phyloP scores from a whole-genome alignment of 2,797 vertebrate genomes.

The Manis pentadactyla region DNA sequence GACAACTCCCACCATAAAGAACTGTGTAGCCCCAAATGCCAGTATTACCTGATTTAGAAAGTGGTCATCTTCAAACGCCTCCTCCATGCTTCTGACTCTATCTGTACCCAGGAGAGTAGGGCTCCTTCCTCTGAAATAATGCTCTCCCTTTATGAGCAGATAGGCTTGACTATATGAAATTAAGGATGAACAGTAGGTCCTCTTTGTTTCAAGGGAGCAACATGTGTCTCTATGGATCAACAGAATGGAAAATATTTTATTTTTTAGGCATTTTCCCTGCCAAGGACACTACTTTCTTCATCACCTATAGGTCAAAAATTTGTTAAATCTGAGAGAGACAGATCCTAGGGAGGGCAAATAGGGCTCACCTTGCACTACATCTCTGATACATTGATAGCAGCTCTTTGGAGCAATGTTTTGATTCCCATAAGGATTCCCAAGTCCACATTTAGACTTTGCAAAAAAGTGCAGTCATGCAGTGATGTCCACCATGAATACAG shows the following conservation, averaged over 20 bases:
- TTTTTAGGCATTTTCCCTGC: not conserved
- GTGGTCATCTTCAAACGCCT: not conserved
- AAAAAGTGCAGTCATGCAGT: not conserved
- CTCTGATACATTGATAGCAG: not conserved
- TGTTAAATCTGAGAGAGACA: not conserved
- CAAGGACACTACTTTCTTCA: not conserved
- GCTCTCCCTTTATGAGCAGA: not conserved
- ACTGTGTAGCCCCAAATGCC: not conserved
- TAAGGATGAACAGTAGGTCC: not conserved
- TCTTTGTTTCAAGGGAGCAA: not conserved
- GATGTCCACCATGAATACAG: not conserved
- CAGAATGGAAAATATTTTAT: not conserved
- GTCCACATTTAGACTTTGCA: not conserved
- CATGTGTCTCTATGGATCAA: not conserved
- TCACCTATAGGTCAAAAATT: not conserved
- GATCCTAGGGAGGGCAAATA: not conserved
- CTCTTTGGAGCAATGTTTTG: not conserved
- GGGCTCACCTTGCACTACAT: fast-evolving
- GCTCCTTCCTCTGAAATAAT: not conserved
- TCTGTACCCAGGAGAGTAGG: not conserved
- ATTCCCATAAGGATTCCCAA: not conserved
- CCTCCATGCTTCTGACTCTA: not conserved
- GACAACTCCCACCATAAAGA: not conserved
- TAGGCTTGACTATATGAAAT: not conserved
- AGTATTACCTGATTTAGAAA: not conserved